These are phyloP conservation scores for Luehdorfia chinensis DNA, from an alignment of 1,140 invertebrate genomes.

Conservation along the genomic window DNA sequence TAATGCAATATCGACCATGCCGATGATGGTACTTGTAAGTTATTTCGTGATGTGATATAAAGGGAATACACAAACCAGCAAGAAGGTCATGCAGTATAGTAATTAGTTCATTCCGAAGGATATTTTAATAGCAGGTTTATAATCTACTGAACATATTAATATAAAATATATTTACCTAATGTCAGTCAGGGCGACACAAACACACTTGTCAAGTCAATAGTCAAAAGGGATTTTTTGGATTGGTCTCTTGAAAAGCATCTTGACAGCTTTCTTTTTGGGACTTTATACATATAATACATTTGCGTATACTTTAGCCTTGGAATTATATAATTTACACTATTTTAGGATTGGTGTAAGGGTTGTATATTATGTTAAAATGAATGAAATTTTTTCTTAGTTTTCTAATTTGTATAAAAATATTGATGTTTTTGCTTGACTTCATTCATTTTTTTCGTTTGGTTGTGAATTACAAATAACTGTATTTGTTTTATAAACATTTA, in stretches of 20 bases:
- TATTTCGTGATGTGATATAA: conserved; percentile 41
- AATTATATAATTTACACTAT: conserved; percentile 12
- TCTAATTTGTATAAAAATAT: neutral
- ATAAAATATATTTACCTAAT: conserved; percentile 74
- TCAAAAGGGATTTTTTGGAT: conserved; percentile 43
- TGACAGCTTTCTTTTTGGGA: conserved; percentile 67
- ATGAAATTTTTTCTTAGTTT: conserved; percentile 33
- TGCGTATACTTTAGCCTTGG: conserved; percentile 15
- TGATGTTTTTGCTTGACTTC: conserved; percentile 29
- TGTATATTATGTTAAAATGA: conserved; percentile 33
- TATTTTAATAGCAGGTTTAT: conserved; percentile 55
- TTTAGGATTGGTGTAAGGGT: conserved; percentile 22
- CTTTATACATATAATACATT: conserved; percentile 20
- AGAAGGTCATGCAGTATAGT: conserved; percentile 63
- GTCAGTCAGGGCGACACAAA: conserved; percentile 69
- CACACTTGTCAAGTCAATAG: conserved; percentile 65
- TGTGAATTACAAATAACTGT: conserved; percentile 30
- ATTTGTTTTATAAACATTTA: conserved; percentile 66
- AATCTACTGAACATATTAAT: conserved; percentile 64
- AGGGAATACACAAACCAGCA: conserved; percentile 54
- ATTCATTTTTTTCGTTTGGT: conserved; percentile 31
- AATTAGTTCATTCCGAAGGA: conserved; percentile 73
- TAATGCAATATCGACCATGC: conserved; percentile 47
- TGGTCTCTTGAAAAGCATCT: conserved; percentile 67
- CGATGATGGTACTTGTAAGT: conserved; percentile 39